Base-by-base conservation (phyloP, 2,888 invertebrate species). In the Galeopsomyia nigrocyanea region DNA sequence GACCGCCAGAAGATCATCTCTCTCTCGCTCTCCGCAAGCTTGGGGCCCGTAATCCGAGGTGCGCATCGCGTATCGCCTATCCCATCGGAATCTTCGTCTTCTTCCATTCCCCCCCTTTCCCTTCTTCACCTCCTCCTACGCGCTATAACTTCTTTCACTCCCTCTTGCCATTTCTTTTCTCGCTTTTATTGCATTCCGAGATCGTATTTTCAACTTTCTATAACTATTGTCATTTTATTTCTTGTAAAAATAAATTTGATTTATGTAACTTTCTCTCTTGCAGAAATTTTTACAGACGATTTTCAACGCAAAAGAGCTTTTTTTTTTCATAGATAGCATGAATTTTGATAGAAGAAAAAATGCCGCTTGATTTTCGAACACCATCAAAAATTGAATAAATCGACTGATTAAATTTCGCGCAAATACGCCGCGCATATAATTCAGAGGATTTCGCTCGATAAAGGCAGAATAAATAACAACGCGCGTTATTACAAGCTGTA, bases 51-150 rank as follows among this genome's bases (percentile, higher is more conserved):
- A 86, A 86, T 86, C 85, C 85, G 81, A 84, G 81, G 84, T 82
- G 84, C 83, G 82, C 83, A 83, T 84, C 82, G 83, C 83, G 80
- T 85, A 85, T 85, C 85, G 83, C 82, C 79, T 84, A 84, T 84
- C 84, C 83, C 84, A 86, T 85, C 84, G 83, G 81, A 84, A 85
- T 85, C 84, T 85, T 80, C 82, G 68, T 61, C 6, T 17, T 19
- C 53, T 39, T 17, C 31, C 31, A 14, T 19, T 16, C 53, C 46
- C 6, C 57, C 46, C 7, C 39, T 31, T 14, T 22, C 3, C 17
- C 46, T 55, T 5, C 17, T 21, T 49, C 49, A 39, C n/a, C 39
- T 50, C 31, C 17, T 21, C 14, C 26, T 22, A 53, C 53, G 14
- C 64, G 21, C 60, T 61, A 19, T 69, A 31, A 39, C 31, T 68